Percentiles rank a stretch among this genome's conserved stretches.
Evolutionary conservation across 2,888 invertebrate species (phyloP).

Genomic region (Cecidostiba fungosa): DNA sequence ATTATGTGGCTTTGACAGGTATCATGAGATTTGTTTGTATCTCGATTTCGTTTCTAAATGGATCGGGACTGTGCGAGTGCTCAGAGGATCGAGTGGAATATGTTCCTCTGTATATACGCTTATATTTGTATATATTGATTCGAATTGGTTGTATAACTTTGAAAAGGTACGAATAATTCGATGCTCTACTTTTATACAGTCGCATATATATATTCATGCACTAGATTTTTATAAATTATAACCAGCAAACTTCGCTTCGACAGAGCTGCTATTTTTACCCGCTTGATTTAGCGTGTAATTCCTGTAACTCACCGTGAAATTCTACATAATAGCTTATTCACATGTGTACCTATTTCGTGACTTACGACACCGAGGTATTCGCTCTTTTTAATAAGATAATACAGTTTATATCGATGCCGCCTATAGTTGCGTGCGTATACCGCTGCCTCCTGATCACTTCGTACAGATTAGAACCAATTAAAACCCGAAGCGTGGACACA

Average conservation of each 20-base stretch:
- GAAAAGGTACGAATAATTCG: neutral
- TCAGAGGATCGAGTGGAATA: neutral
- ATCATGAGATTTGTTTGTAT: constrained; percentile 7
- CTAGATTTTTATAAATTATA: no score
- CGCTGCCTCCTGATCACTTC: constrained; percentile 8
- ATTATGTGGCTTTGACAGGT: constrained; percentile 29
- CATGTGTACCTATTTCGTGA: neutral
- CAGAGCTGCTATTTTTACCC: neutral
- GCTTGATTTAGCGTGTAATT: constrained; percentile 34
- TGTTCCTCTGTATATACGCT: no score
- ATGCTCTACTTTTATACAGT: neutral
- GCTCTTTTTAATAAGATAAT: constrained; percentile 42
- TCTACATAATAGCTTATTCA: neutral
- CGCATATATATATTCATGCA: neutral
- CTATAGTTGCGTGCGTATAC: neutral
- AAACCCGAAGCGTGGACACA: constrained; percentile 36
- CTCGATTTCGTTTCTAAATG: neutral
- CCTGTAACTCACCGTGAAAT: constrained; percentile 9
- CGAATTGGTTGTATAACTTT: neutral
- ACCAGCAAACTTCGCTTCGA: neutral
- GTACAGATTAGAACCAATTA: constrained; percentile 56
- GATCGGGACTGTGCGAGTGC: neutral
- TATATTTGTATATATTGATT: neutral
- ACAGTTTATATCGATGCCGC: neutral
- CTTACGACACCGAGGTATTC: constrained; percentile 26